These are phyloP conservation scores for Dasyprocta punctata DNA, from an alignment of 2,113 vertebrate species.

Conservation along the genomic window DNA sequence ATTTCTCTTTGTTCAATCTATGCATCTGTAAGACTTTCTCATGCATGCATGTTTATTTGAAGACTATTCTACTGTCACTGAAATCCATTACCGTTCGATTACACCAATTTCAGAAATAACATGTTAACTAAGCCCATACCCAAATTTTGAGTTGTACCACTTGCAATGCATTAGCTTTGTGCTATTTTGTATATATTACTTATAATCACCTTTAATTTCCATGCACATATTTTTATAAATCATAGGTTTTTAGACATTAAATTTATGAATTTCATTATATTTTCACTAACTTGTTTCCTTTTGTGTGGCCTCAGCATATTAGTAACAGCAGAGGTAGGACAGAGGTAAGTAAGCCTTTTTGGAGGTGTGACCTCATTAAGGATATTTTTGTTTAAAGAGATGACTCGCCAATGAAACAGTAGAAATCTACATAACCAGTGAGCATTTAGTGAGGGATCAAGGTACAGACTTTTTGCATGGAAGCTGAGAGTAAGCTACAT, in stretches of 20 bases:
- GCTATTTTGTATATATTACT: neutral
- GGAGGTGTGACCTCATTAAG: neutral
- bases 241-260: neutral
- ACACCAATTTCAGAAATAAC: neutral
- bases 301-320: neutral
- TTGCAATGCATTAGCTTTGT: neutral
- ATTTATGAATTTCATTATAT: neutral
- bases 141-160: neutral
- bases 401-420: neutral
- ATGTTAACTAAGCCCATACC: neutral
- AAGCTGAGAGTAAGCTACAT: neutral
- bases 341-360: neutral
- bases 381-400: neutral
- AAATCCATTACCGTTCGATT: neutral
- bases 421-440: neutral
- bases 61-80: neutral
- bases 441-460: neutral
- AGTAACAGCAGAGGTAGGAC: accelerated
- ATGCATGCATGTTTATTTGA: neutral
- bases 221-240: neutral
- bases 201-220: slow-evolving; percentile 39
- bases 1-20: neutral
- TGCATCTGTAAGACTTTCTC: neutral
- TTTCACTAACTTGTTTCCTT: neutral
- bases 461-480: neutral